These are phyloP conservation scores for Sebastes baramenuke DNA, from an alignment of 2,797 vertebrate genomes.

Conservation along the genomic window DNA sequence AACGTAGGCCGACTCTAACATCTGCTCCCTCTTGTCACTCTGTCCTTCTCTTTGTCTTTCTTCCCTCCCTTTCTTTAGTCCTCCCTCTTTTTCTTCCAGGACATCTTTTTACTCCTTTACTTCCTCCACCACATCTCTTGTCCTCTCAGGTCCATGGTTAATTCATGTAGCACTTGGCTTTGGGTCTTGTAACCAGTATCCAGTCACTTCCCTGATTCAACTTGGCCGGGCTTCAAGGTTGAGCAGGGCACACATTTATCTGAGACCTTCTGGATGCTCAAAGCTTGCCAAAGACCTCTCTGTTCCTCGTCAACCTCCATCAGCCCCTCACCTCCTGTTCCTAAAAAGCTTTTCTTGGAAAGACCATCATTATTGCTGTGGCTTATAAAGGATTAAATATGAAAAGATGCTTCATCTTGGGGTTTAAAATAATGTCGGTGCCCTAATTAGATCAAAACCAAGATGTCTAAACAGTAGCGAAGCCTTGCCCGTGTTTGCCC, in stretches of 20 bases:
- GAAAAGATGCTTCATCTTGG: conserved; percentile 17
- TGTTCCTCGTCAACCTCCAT: not conserved
- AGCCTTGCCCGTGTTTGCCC: not conserved
- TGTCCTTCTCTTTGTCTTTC: not conserved
- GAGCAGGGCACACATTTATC: conserved; percentile 51
- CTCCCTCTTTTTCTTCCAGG: not conserved
- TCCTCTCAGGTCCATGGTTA: conserved; percentile 45
- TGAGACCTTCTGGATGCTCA: conserved; percentile 37
- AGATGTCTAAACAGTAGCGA: conserved; percentile 6
- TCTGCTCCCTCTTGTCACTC: conserved; percentile 20
- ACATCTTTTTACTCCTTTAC: conserved; percentile 1
- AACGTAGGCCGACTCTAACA: conserved; percentile 33
- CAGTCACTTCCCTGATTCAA: conserved; percentile 40
- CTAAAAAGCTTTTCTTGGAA: not conserved
- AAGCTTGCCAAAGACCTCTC: conserved; percentile 28
- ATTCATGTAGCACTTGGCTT: conserved; percentile 54
- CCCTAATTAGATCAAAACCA: conserved; percentile 35
- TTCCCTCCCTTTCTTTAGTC: not conserved
- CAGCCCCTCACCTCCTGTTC: not conserved
- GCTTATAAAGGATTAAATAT: conserved; percentile 8
- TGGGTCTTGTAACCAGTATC: conserved; percentile 12
- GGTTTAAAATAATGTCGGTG: conserved; percentile 10
- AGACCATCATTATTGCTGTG: not conserved
- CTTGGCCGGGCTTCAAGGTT: conserved; percentile 58
- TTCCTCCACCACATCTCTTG: not conserved